Base-by-base conservation (phyloP, 2,888 invertebrate species). In the Erannis defoliaria region DNA sequence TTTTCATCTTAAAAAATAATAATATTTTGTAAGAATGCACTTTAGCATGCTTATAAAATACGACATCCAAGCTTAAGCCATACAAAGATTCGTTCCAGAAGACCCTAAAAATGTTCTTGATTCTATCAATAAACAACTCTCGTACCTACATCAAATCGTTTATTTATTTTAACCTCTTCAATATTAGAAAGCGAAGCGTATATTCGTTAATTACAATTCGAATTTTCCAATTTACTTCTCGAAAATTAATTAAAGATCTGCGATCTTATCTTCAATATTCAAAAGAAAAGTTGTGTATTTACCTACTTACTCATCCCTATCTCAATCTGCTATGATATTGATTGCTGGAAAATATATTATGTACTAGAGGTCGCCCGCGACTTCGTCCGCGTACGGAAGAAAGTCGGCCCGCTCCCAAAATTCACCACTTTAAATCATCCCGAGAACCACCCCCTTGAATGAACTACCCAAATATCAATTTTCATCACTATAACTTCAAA, bases 171-270 rank as follows among this genome's bases (percentile, higher is more conserved):
- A 40, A 40, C 3, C 4, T 10, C 14, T 26, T 16, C 16, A 45
- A 45, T 3, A 26, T 45, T 26, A 16, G 10, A n/a, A 10, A 16
- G 12, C 31, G 16, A 23, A 50, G 12, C 18, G 40, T 42, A 53
- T 59, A 51, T 55, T 45, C 54, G 43, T 56, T 63, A 57, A 64
- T 68, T 57, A 50, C 54, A 49, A 23, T 38, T 14, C 43, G 33
- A 61, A 64, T 64, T 62, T 59, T 33, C 46, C 35, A 49, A 60
- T 55, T 55, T 49, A 35, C 38, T 23, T 60, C 62, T 59, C 33
- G 38, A 65, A 59, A 62, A 63, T 65, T 67, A 63, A 69, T 69
- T 67, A 66, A 57, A 54, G 57, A 50, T 29, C 14, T 56, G 55
- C 33, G 56, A 62, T 61, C 51, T 16, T 40, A 45, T 37, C 40